phyloP scores from a whole-genome alignment of 2,888 invertebrate species.

The Julus scandinavius region DNA sequence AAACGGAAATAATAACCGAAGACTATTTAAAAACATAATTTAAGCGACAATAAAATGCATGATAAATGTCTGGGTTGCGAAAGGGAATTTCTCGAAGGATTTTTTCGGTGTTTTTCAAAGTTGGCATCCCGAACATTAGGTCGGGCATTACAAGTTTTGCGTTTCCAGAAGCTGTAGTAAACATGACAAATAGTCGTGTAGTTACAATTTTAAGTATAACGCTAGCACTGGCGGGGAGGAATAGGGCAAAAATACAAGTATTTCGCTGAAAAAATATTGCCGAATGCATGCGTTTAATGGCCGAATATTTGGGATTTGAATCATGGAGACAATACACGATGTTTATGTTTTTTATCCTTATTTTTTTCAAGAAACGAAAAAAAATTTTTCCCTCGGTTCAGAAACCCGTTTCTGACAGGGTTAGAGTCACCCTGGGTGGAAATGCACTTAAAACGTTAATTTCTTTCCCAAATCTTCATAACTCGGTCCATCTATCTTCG shows the following conservation, averaged over 20 bases:
- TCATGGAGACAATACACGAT: slow-evolving; percentile 12
- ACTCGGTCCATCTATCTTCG: slow-evolving; percentile 24
- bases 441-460: slow-evolving; percentile 39
- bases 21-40: slow-evolving; percentile 5
- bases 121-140: slow-evolving; percentile 37
- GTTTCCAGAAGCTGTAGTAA: slow-evolving; percentile 35
- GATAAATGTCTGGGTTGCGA: not conserved
- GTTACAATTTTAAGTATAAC: slow-evolving; percentile 29
- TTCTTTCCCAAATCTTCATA: slow-evolving; percentile 42
- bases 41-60: not conserved
- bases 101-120: slow-evolving; percentile 27
- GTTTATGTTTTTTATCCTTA: slow-evolving; percentile 13
- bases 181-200: slow-evolving; percentile 42
- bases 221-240: not conserved
- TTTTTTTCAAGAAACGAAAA: slow-evolving; percentile 6
- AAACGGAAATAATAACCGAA: not conserved
- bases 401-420: slow-evolving; percentile 26
- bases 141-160: slow-evolving; percentile 18
- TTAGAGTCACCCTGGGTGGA: slow-evolving; percentile 16
- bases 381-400: no score
- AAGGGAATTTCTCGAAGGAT: not conserved
- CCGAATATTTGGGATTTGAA: not conserved
- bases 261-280: not conserved
- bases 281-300: not conserved
- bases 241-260: not conserved